A percentile compares a stretch with the other conserved stretches of the same genome.
These are phyloP conservation scores for Harpalus rufipes DNA, from an alignment of 2,888 invertebrate genomes.

Conservation along the genomic window DNA sequence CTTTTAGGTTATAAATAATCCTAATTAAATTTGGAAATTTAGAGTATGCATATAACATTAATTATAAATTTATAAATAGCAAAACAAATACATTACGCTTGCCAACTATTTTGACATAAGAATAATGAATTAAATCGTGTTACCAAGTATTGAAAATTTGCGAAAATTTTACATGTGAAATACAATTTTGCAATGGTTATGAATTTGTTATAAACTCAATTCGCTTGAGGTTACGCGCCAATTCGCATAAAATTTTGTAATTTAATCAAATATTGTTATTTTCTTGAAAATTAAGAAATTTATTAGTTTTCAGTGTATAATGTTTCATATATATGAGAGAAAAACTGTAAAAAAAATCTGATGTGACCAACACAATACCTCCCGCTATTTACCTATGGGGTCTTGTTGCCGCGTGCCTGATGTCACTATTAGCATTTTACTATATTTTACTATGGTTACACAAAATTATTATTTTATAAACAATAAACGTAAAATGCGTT, in stretches of 20 bases:
- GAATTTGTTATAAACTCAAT: constrained; percentile 5
- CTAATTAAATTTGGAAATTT: constrained; percentile 7
- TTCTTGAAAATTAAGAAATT: no score
- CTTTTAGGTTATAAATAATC: background rate
- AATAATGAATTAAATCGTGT: constrained; percentile 10
- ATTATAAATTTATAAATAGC: constrained; percentile 46
- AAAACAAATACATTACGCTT: constrained; percentile 4
- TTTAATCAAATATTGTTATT: background rate
- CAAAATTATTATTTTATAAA: background rate
- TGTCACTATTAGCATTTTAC: background rate
- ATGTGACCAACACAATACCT: no score
- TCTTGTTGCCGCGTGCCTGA: no score
- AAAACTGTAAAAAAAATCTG: no score
- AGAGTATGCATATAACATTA: constrained; percentile 15
- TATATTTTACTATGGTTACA: background rate
- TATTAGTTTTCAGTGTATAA: no score
- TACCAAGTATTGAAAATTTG: background rate
- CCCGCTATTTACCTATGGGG: no score
- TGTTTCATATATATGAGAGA: no score
- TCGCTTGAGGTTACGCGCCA: background rate
- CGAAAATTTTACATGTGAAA: background rate
- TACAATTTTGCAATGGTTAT: background rate
- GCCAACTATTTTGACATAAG: constrained; percentile 37
- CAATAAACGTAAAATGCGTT: background rate
- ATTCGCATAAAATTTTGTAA: constrained; percentile 7